Evolutionary conservation across 2,113 vertebrate species (phyloP).

Genomic region (Murina feae): DNA sequence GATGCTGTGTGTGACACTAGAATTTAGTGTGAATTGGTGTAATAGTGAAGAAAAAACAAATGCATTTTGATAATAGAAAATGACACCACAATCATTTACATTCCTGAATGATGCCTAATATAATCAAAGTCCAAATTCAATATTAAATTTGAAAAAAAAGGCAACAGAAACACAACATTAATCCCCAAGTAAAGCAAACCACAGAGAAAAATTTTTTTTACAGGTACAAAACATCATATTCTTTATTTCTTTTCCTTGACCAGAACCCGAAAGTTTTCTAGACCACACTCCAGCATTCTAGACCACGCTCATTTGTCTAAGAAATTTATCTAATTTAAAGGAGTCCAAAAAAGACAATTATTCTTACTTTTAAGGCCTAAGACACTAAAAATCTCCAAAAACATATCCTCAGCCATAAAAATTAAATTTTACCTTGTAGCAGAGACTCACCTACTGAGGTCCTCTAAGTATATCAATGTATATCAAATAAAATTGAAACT

Average conservation of each 20-base stretch:
- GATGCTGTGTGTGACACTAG: not conserved
- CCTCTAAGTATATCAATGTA: not conserved
- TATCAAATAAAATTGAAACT: not conserved
- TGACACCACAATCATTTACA: not conserved
- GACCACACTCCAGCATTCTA: not conserved
- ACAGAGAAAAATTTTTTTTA: not conserved
- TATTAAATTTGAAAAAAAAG: not conserved
- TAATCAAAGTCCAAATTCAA: not conserved
- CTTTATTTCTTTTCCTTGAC: not conserved
- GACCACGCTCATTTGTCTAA: not conserved
- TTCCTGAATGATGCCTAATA: not conserved
- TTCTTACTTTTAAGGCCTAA: not conserved
- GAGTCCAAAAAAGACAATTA: not conserved
- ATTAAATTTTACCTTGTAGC: slow-evolving; percentile 11
- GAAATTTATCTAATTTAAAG: not conserved
- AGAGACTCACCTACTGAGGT: not conserved
- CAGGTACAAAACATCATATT: not conserved
- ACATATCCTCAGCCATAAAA: not conserved
- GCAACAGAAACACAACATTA: not conserved
- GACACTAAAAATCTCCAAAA: not conserved
- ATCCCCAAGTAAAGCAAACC: not conserved
- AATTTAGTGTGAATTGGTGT: not conserved
- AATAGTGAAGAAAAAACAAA: not conserved
- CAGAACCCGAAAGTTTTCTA: not conserved
- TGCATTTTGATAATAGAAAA: slow-evolving; percentile 12